A percentile compares a stretch with the other conserved stretches of the same genome.
Conservation (phyloP, 2,888 invertebrate species). For the Volucella inflata region DNA sequence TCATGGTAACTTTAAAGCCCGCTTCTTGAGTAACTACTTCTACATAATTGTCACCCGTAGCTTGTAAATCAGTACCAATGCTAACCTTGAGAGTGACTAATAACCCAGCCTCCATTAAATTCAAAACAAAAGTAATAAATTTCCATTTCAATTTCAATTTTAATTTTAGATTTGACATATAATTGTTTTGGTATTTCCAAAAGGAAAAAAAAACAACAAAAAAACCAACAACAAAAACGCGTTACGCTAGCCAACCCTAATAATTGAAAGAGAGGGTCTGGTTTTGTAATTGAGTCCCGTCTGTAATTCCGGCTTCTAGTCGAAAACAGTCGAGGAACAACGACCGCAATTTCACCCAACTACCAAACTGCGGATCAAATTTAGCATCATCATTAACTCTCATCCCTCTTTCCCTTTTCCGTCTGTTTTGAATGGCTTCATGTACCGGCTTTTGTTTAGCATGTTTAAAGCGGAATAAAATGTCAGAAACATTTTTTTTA, state of each 20-base stretch:
- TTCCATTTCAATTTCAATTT: background rate
- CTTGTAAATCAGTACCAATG: no score
- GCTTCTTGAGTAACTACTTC: no score
- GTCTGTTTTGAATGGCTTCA: background rate
- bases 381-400: constrained; percentile 34
- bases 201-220: background rate
- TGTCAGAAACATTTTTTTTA: constrained; percentile 24
- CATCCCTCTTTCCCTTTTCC: constrained; percentile 1
- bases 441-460: constrained; percentile 13
- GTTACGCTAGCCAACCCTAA: constrained; percentile 35
- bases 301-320: constrained; percentile 3
- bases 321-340: constrained; percentile 19
- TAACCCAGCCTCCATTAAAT: background rate
- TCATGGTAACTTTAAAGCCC: no score
- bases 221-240: background rate
- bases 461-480: constrained; percentile 46
- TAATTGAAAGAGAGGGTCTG: constrained; percentile 20
- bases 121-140: constrained; percentile 1
- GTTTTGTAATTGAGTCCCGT: constrained; percentile 31
- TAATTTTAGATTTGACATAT: constrained; percentile 5
- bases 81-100: no score
- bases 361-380: constrained; percentile 37
- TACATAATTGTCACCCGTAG: no score
- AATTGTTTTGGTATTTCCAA: constrained; percentile 3
- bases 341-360: constrained; percentile 50